Conservation (phyloP, 2,797 vertebrate genomes). For the Aythya fuligula region DNA sequence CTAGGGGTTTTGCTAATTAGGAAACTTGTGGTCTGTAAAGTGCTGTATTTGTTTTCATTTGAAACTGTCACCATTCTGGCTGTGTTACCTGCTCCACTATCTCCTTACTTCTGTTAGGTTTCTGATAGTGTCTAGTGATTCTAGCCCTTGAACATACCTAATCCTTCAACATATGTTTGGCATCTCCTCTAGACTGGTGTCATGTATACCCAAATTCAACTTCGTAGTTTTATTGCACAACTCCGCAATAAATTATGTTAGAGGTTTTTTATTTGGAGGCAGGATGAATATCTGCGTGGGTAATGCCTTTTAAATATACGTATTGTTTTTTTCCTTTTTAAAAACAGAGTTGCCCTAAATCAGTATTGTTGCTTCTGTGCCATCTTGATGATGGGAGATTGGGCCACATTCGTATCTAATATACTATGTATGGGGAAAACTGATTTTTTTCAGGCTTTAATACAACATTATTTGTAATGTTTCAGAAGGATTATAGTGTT, state of each 20-base stretch:
- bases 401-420: background rate
- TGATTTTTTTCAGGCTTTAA: background rate
- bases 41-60: background rate
- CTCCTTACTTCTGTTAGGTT: background rate
- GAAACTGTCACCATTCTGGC: background rate
- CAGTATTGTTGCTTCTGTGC: background rate
- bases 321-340: background rate
- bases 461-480: background rate
- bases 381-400: background rate
- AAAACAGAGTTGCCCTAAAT: background rate
- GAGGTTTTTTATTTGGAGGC: background rate
- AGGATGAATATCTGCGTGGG: background rate
- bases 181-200: background rate
- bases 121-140: background rate
- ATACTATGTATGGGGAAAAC: fast-evolving
- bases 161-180: background rate
- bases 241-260: background rate
- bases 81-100: fast-evolving
- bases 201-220: fast-evolving
- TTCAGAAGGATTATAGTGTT: background rate
- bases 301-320: background rate
- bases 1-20: background rate
- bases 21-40: background rate
- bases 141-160: fast-evolving
- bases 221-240: background rate